Base-by-base conservation (phyloP, 2,113 vertebrate species). In the Elephantulus edwardii region DNA sequence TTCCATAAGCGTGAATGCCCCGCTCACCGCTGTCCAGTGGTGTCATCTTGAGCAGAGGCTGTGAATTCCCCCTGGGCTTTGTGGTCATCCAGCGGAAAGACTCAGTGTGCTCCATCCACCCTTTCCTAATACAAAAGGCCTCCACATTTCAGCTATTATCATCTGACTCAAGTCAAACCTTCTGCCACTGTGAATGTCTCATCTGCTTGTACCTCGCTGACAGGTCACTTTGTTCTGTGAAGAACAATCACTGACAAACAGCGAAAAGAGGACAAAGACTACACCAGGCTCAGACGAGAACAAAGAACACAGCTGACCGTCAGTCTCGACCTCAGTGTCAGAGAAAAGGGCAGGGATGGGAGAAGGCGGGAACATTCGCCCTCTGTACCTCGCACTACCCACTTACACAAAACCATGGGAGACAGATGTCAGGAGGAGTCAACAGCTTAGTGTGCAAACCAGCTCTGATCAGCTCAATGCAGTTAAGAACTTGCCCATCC, bases 341-440 rank as follows among this genome's bases (percentile, higher is more conserved):
- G 30, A 56, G 48, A 40, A 64, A 0, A 30, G 52, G 35, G 14
- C 30, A 33, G 0, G 0, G 13, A 24, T 10, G 0, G 0, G 6
- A 33, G 28, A 13, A 71, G 30, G 24, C 7, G 5, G 50, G 14
- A 66, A 35, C 17, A 40, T 4, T 10, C 1, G 13, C 0, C 33
- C 77, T 5, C 7, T n/a, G n/a, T n/a, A n/a, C n/a, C 6, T 56
- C 6, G 12, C 10, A 10, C 28, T 60, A 77, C 71, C 30, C 33
- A 3, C 44, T 17, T 58, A 30, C 58, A 3, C 13, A 77, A 40
- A n/a, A n/a, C n/a, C n/a, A n/a, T n/a, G n/a, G 46, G 24, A 48
- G 16, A 0, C 0, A 11, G 1, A n/a, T 33, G 28, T 17, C 46
- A 4, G 35, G 33, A n/a, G 9, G 22, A 22, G 26, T 1, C 19